These are phyloP conservation scores for Chrosomus eos DNA, from an alignment of 2,797 vertebrate species.

Conservation along the genomic window DNA sequence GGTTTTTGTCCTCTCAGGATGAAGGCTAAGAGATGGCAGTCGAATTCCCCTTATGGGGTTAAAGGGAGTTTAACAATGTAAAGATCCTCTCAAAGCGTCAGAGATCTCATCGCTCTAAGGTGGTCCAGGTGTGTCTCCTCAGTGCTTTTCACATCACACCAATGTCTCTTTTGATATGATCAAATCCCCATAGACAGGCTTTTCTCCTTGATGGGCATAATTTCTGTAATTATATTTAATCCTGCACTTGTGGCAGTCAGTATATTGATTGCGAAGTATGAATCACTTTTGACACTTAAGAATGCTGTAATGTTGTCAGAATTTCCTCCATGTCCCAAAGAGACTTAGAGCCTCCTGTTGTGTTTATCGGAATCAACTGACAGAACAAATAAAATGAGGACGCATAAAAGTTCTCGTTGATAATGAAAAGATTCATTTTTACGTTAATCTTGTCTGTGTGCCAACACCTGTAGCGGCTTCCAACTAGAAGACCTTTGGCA, in stretches of 20 bases:
- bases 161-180: slow-evolving; percentile 35
- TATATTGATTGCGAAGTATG: slow-evolving; percentile 38
- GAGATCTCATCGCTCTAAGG: slow-evolving; percentile 56
- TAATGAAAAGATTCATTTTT: slow-evolving; percentile 30
- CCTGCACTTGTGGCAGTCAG: slow-evolving; percentile 28
- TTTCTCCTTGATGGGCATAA: slow-evolving; percentile 42
- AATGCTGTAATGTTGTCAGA: slow-evolving; percentile 8
- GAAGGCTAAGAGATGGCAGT: slow-evolving; percentile 62
- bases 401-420: background rate
- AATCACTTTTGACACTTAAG: slow-evolving; percentile 31
- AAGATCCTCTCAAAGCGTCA: slow-evolving; percentile 52
- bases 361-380: slow-evolving; percentile 8
- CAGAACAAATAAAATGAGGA: slow-evolving; percentile 3
- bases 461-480: slow-evolving; percentile 52
- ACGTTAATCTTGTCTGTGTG: slow-evolving; percentile 39
- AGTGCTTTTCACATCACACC: slow-evolving; percentile 37
- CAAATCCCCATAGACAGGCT: slow-evolving; percentile 44
- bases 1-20: slow-evolving; percentile 50
- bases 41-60: slow-evolving; percentile 63
- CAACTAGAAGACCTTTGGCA: slow-evolving; percentile 57
- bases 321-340: slow-evolving; percentile 5
- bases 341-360: slow-evolving; percentile 14
- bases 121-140: slow-evolving; percentile 63
- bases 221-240: slow-evolving; percentile 51
- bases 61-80: slow-evolving; percentile 57